phyloP scores from a whole-genome alignment of 2,888 invertebrate genomes.

The Spatulosminthurus flaviceps region DNA sequence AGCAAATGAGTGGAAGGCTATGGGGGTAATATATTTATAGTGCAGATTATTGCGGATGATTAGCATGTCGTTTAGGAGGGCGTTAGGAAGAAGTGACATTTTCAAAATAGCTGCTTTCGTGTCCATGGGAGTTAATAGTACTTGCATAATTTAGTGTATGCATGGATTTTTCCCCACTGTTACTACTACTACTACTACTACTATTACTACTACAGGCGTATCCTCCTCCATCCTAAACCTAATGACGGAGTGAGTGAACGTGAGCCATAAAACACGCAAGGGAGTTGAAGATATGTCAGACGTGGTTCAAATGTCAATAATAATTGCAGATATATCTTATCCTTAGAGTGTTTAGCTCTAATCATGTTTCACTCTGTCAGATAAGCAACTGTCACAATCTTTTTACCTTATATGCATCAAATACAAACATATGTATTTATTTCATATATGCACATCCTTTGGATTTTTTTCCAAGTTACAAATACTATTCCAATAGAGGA shows the following conservation, averaged over 20 bases:
- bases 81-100: conserved; percentile 18
- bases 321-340: conserved; percentile 46
- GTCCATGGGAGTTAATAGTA: no score
- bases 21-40: not conserved
- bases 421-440: no score
- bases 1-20: no score
- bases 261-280: conserved; percentile 33
- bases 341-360: conserved; percentile 41
- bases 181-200: no score
- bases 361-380: conserved; percentile 40
- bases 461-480: no score
- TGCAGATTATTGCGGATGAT: not conserved
- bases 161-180: no score
- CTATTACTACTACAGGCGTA: no score
- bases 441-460: no score
- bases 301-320: conserved; percentile 41
- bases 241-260: not conserved
- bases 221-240: not conserved
- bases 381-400: conserved; percentile 41
- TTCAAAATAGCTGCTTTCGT: no score
- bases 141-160: no score
- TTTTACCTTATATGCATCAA: conserved; percentile 5
- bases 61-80: not conserved
- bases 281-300: conserved; percentile 29
- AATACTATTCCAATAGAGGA: no score